Percentiles rank a stretch among this genome's conserved stretches.
phyloP scores from a whole-genome alignment of 2,888 invertebrate genomes.

The Isotomurus palustris region DNA sequence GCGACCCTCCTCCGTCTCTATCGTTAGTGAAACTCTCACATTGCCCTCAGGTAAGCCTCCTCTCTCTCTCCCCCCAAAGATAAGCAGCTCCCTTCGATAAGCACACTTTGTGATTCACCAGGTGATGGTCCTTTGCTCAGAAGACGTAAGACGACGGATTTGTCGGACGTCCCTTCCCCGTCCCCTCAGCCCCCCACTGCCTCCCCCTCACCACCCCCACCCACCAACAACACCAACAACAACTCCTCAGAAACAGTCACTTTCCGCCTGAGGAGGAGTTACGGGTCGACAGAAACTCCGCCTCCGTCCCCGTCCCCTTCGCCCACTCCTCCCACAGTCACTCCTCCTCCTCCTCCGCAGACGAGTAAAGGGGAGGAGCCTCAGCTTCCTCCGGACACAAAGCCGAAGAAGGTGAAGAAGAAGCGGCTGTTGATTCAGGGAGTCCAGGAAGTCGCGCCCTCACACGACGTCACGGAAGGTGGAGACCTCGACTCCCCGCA shows the following conservation, averaged over 20 bases:
- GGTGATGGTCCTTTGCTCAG: conserved; percentile 26
- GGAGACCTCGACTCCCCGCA: conserved; percentile 47
- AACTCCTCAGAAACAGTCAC: conserved; percentile 35
- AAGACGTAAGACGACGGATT: conserved; percentile 43
- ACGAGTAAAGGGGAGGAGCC: conserved; percentile 2
- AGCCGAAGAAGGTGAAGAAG: conserved; percentile 41
- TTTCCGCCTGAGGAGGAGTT: conserved; percentile 21
- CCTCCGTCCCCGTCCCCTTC: neutral
- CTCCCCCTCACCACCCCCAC: neutral
- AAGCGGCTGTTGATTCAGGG: conserved; percentile 48
- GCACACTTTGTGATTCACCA: neutral
- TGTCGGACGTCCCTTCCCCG: conserved; percentile 34
- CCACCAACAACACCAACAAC: neutral
- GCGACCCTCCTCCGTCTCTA: conserved; percentile 6
- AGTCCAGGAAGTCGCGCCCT: conserved; percentile 47
- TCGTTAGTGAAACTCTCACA: conserved; percentile 9
- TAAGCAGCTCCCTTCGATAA: too few species aligned
- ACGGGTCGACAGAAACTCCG: neutral
- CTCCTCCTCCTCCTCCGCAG: neutral
- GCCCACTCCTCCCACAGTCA: neutral
- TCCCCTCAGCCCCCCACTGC: conserved; percentile 3
- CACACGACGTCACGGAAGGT: conserved; percentile 22
- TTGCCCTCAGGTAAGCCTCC: conserved; percentile 4
- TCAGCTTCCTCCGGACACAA: conserved; percentile 9
- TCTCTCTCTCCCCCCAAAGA: too few species aligned